Base-by-base conservation (phyloP, 2,888 invertebrate species). In the Pammene fasciana region DNA sequence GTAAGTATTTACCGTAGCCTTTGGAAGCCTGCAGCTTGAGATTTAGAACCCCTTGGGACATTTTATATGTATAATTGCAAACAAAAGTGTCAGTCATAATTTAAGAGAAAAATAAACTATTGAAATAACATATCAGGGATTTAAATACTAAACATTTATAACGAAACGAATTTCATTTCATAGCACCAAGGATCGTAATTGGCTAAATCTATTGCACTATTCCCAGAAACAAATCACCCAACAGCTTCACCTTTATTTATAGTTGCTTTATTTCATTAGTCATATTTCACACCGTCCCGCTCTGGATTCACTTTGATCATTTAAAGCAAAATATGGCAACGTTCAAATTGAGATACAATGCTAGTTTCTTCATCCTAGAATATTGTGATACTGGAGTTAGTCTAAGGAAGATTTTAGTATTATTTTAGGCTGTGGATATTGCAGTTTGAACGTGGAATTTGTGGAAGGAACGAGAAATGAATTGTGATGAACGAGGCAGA, bases 401-500 rank as follows among this genome's bases (percentile, higher is more conserved):
- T 5, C 13, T 45, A 14, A 45, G 26, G n/a, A 16, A n/a, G 2
- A 10, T 16, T 41, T 10, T 8, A 36, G 52, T 18, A 48, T 70
- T 64, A 64, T 64, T 70, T 67, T 67, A 70, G 59, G 54, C 72
- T 72, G 59, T 55, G 46, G 50, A 68, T 70, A 67, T 45, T 67
- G 67, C 72, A 73, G 72, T 75, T 74, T 72, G 75, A 73, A 71
- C 74, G 54, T 61, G 72, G 74, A 72, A 72, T 70, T 54, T 68
- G 72, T 73, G 75, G 72, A 73, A 75, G 72, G 66, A 72, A 67
- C 67, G 77, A 74, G 73, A 75, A 78, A 78, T 78, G 75, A 77
- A 77, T 75, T 76, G 76, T 78, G 75, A 76, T 75, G 76, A 75
- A 79, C 76, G 72, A 73, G 71, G 73, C 43, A n/a, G 54, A 70